These are phyloP conservation scores for Marasmarcha lunaedactyla DNA, from an alignment of 2,888 invertebrate genomes.

Conservation along the genomic window DNA sequence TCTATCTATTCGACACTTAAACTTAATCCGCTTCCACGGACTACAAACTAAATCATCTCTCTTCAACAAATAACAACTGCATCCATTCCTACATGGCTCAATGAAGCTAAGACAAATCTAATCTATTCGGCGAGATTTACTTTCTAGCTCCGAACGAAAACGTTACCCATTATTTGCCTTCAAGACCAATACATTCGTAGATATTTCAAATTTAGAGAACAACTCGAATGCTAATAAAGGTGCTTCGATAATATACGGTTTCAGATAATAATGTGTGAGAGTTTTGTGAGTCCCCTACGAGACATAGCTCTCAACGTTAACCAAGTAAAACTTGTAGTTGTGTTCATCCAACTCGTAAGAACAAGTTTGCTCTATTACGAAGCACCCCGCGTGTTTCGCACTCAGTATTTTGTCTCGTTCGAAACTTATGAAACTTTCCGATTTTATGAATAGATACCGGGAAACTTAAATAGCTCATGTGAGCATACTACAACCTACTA, in stretches of 20 bases:
- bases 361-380: not conserved
- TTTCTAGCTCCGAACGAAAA: too few species aligned
- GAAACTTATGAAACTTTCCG: not conserved
- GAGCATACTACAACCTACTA: too few species aligned
- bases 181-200: not conserved
- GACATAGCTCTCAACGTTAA: not conserved
- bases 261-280: not conserved
- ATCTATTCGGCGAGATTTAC: too few species aligned
- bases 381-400: not conserved
- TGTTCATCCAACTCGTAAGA: not conserved
- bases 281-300: not conserved
- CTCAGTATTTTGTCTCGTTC: not conserved
- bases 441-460: not conserved
- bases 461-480: not conserved
- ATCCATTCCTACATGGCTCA: too few species aligned
- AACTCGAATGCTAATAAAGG: not conserved
- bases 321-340: not conserved
- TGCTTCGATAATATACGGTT: not conserved
- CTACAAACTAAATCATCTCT: too few species aligned
- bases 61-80: too few species aligned
- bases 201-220: not conserved
- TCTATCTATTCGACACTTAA: too few species aligned
- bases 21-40: too few species aligned
- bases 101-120: too few species aligned
- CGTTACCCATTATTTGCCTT: not conserved